phyloP scores from a whole-genome alignment of 2,888 invertebrate species.

The Sphaerophoria rueppellii region DNA sequence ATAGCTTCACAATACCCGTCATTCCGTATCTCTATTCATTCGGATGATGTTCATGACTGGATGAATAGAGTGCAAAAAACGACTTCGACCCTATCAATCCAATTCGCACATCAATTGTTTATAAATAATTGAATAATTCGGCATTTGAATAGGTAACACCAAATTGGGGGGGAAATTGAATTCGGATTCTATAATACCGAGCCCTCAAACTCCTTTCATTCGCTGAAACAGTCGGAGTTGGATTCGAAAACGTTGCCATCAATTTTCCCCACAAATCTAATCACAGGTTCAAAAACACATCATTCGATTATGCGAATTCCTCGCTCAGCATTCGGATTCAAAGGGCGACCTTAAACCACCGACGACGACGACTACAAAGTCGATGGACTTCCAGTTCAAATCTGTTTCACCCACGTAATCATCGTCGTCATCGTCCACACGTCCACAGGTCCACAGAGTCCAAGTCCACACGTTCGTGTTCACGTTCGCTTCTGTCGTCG shows the following conservation, averaged over 20 bases:
- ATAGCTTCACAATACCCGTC: slow-evolving; percentile 23
- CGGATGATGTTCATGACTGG: slow-evolving; percentile 7
- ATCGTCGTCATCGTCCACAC: background rate
- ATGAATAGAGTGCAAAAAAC: slow-evolving; percentile 64
- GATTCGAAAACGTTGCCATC: background rate
- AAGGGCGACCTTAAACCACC: background rate
- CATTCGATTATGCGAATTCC: slow-evolving; percentile 63
- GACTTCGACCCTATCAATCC: slow-evolving; percentile 37
- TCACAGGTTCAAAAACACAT: slow-evolving; percentile 53
- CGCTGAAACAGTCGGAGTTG: background rate
- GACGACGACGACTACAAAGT: background rate
- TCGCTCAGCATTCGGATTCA: slow-evolving; percentile 22
- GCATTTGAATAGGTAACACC: background rate
- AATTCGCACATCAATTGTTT: slow-evolving; percentile 61
- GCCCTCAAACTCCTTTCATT: background rate
- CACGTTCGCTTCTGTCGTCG: background rate
- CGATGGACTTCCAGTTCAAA: background rate
- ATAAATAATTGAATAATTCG: slow-evolving; percentile 67
- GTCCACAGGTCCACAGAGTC: background rate
- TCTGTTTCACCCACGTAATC: slow-evolving; percentile 7
- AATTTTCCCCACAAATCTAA: slow-evolving; percentile 59
- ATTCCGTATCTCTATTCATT: background rate
- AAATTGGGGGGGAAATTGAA: slow-evolving; percentile 30
- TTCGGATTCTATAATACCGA: slow-evolving; percentile 37
- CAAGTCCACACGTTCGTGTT: background rate